Evolutionary conservation across 2,113 vertebrate species (phyloP).

Genomic region (Nematolebias whitei): DNA sequence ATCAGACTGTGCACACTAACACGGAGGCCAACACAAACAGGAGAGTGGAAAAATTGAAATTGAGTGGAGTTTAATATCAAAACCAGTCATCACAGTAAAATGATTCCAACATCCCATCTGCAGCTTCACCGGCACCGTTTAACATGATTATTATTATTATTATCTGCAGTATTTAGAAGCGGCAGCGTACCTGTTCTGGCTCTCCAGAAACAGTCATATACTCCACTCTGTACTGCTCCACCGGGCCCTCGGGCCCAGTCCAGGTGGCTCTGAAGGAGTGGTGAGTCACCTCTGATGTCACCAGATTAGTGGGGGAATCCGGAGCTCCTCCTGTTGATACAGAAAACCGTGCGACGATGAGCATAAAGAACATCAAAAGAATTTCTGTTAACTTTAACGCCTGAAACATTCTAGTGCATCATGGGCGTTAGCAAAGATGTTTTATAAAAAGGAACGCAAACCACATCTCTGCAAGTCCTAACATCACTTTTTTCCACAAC

Average conservation of each 20-base stretch:
- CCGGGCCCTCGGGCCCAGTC: conserved; percentile 86
- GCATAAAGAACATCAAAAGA: background rate
- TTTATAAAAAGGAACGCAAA: background rate
- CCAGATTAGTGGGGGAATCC: conserved; percentile 85
- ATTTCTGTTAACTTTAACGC: background rate
- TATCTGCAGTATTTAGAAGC: no score
- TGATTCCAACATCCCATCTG: conserved; percentile 1
- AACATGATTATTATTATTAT: background rate
- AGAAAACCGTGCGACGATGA: conserved; percentile 1
- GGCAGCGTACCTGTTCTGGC: conserved; percentile 81
- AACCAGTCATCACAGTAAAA: conserved; percentile 11
- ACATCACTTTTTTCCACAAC: background rate
- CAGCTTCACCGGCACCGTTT: no score
- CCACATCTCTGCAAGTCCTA: conserved; percentile 9
- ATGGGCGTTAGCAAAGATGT: background rate
- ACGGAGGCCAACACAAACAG: conserved; percentile 54
- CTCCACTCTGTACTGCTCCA: conserved; percentile 92
- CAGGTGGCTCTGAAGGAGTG: conserved; percentile 90
- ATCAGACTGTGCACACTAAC: conserved; percentile 32
- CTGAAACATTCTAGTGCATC: background rate
- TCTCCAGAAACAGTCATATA: conserved; percentile 86
- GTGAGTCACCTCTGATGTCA: conserved; percentile 92
- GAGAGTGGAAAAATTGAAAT: conserved; percentile 33
- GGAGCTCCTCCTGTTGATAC: conserved; percentile 66
- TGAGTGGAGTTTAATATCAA: conserved; percentile 25